phyloP scores from a whole-genome alignment of 2,888 invertebrate species.

The Cremastinae sp. region DNA sequence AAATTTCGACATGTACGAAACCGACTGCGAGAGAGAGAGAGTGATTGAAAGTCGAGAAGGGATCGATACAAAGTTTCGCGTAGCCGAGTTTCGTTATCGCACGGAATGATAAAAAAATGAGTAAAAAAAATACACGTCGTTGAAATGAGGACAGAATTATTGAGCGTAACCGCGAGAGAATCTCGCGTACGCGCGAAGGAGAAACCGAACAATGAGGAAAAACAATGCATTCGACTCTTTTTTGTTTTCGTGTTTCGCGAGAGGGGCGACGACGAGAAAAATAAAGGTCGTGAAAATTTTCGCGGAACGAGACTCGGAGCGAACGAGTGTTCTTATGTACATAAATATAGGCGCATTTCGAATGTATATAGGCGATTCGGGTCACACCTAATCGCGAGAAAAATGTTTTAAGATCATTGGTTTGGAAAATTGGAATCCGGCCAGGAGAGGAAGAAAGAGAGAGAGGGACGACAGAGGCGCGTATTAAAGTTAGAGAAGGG shows the following conservation, averaged over 20 bases:
- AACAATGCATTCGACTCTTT: too few relatives aligned
- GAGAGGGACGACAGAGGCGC: slow-evolving; percentile 1
- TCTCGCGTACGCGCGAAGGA: not conserved
- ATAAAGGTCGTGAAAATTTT: slow-evolving; percentile 37
- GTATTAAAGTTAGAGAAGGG: slow-evolving; percentile 8
- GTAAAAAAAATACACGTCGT: not conserved
- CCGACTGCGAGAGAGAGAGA: not conserved
- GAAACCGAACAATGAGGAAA: not conserved
- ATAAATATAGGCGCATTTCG: not conserved
- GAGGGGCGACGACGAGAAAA: not conserved
- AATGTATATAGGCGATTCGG: slow-evolving; percentile 46
- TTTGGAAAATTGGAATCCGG: slow-evolving; percentile 64
- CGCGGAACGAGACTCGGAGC: slow-evolving; percentile 40
- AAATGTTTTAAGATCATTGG: slow-evolving; percentile 65
- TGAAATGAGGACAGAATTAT: slow-evolving; percentile 13
- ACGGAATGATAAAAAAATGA: not conserved
- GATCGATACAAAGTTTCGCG: slow-evolving; percentile 15
- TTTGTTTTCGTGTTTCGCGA: too few relatives aligned
- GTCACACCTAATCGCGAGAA: slow-evolving; percentile 63
- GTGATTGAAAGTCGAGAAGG: not conserved
- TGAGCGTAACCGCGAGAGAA: slow-evolving; percentile 13
- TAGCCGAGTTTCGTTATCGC: slow-evolving; percentile 12
- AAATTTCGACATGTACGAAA: slow-evolving; percentile 1
- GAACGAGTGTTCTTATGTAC: slow-evolving; percentile 4
- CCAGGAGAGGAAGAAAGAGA: slow-evolving; percentile 44